Evolutionary conservation across 64 coral and sea anemone genomes (phyloP).

Genomic region (Anthopleura sola): DNA sequence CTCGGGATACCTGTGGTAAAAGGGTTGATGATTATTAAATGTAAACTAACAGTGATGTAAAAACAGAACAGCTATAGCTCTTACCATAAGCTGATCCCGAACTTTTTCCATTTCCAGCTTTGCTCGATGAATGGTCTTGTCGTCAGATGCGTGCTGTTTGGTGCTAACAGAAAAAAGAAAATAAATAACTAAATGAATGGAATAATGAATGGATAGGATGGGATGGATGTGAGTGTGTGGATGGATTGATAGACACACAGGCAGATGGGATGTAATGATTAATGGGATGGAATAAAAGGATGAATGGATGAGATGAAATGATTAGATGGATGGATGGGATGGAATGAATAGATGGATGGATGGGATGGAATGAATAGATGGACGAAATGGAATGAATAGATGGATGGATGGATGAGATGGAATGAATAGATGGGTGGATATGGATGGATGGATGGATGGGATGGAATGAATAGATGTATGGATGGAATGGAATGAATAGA

Average conservation of each 20-base stretch:
- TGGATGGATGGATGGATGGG: no score
- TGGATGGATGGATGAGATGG: neutral
- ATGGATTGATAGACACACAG: neutral
- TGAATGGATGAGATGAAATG: neutral
- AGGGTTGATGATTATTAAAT: neutral
- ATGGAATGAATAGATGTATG: neutral
- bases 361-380: neutral
- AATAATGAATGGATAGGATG: neutral
- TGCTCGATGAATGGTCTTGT: slow-evolving; percentile 52
- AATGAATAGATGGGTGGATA: neutral
- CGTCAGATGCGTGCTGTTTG: slow-evolving; percentile 51
- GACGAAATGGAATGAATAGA: neutral
- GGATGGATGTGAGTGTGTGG: neutral
- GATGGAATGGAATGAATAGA: neutral
- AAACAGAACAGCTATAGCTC: neutral
- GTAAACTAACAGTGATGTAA: neutral
- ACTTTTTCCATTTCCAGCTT: slow-evolving; percentile 77
- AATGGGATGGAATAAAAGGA: neutral
- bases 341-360: neutral
- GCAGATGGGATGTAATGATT: neutral
- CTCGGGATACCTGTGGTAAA: slow-evolving; percentile 63
- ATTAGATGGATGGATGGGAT: neutral
- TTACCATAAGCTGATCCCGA: slow-evolving; percentile 70
- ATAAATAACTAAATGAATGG: neutral
- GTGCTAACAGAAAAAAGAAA: neutral